Evolutionary conservation across 2,797 vertebrate species (phyloP).

Genomic region (Menidia menidia): DNA sequence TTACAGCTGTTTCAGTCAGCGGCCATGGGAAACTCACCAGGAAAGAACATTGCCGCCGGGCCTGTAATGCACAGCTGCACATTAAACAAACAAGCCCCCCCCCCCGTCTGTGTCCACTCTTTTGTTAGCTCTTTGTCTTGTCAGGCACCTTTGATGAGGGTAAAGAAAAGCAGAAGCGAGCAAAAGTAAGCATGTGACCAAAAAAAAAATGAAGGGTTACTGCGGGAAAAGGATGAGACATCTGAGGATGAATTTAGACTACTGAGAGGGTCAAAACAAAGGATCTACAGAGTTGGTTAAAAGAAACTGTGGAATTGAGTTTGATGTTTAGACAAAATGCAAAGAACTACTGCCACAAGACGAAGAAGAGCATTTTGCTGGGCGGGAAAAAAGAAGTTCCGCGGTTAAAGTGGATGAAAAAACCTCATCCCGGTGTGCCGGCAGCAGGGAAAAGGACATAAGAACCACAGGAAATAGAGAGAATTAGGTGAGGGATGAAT

Average conservation of each 20-base stretch:
- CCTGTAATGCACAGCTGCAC: constrained; percentile 71
- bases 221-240: neutral
- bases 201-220: constrained; percentile 1
- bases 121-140: constrained; percentile 50
- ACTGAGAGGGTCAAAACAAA: neutral
- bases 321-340: neutral
- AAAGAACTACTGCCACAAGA: neutral
- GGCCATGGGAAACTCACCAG: constrained; percentile 49
- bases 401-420: constrained; percentile 18
- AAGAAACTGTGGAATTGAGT: neutral
- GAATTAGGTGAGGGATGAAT: constrained; percentile 43
- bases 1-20: constrained; percentile 55
- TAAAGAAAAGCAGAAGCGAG: constrained; percentile 45
- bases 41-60: constrained; percentile 41
- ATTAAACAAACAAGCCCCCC: constrained; percentile 70
- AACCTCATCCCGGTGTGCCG: constrained; percentile 22
- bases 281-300: neutral
- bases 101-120: constrained; percentile 45
- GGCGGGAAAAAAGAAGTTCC: constrained; percentile 1
- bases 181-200: constrained; percentile 40
- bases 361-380: neutral
- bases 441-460: constrained; percentile 33
- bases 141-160: constrained; percentile 51
- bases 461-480: constrained; percentile 35
- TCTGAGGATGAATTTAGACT: neutral